These are phyloP conservation scores for Gasterosteus aculeatus DNA, from an alignment of 2,113 vertebrate genomes.

Conservation along the genomic window DNA sequence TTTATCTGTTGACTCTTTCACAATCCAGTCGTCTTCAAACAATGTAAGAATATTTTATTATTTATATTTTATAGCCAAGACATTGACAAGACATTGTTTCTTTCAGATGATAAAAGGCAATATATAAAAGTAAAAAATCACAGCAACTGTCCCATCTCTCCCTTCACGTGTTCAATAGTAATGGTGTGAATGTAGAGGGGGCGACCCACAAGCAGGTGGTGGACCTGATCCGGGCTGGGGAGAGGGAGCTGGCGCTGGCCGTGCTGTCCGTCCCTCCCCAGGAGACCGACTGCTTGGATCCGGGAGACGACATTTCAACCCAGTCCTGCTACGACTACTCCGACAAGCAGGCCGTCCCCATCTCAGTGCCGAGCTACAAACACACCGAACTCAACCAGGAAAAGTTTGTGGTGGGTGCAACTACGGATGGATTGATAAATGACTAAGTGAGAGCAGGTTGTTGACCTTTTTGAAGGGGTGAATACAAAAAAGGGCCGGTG, in stretches of 20 bases:
- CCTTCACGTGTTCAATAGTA: slow-evolving; percentile 74
- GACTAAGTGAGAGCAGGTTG: background rate
- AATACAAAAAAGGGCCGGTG: background rate
- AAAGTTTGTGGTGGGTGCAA: slow-evolving; percentile 93
- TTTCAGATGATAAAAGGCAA: background rate
- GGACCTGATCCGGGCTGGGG: slow-evolving; percentile 94
- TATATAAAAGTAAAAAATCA: background rate
- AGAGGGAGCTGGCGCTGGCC: slow-evolving; percentile 91
- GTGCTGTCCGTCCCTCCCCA: slow-evolving; percentile 93
- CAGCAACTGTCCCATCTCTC: background rate
- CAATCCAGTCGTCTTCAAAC: background rate
- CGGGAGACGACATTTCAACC: slow-evolving; percentile 88
- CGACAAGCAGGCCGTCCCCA: slow-evolving; percentile 95
- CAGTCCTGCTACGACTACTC: slow-evolving; percentile 95
- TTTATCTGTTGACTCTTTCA: background rate
- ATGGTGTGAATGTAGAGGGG: slow-evolving; percentile 94
- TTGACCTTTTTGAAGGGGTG: background rate
- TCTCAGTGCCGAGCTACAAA: slow-evolving; percentile 97
- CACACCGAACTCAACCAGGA: slow-evolving; percentile 94
- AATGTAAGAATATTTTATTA: background rate
- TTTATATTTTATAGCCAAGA: too few relatives aligned
- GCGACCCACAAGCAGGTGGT: slow-evolving; percentile 98
- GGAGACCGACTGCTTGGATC: slow-evolving; percentile 91
- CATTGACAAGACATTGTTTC: background rate
- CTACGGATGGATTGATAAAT: background rate